Base-by-base conservation (phyloP, 1,140 invertebrate genomes). In the Caenorhabditis brenneri region DNA sequence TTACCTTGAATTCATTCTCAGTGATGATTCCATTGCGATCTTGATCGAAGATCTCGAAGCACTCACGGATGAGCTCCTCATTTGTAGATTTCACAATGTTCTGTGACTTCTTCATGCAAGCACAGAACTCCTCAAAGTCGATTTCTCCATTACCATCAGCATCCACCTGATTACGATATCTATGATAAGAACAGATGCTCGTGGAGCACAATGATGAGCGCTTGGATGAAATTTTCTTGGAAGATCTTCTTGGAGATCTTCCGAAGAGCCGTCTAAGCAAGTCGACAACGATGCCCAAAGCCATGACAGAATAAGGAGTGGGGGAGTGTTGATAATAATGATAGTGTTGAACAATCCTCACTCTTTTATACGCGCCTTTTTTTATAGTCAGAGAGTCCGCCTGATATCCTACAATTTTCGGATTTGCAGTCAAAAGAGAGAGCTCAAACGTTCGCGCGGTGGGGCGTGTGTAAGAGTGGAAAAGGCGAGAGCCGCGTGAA, bases 131-230 rank as follows among this genome's bases (percentile, higher is more conserved):
- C 42, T 85, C 88, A 81, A 90, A 90, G 39, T 90, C 89, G 48
- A 90, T 90, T 80, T 90, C 89, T 19, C 89, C 89, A 46, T 90
- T 91, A 15, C 89, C 89, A 82, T 90, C 89, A 39, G 90, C 89
- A 81, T 90, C 89, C 6, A 90, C 89, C 89, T 90, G 79, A 69
- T 85, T 69, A 33, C n/a, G 16, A 60, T 15, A 15, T 69, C 60
- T 69, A 33, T 39, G 29, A 22, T 69, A n/a, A 22, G 16, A 27
- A 27, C 29, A 33, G 16, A 4, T 31, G 9, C 16, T n/a, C 1
- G 27, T 78, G 6, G 27, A 79, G 27, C 49, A 9, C 4, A 49
- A n/a, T 6, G 27, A 31, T 24, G 39, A 42, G 12, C 51, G 24
- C 27, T 29, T 55, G 9, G 53, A 55, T 7, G 53, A 55, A 9